Base-by-base conservation (phyloP, 1,140 invertebrate species). In the Neodiprion virginianus region DNA sequence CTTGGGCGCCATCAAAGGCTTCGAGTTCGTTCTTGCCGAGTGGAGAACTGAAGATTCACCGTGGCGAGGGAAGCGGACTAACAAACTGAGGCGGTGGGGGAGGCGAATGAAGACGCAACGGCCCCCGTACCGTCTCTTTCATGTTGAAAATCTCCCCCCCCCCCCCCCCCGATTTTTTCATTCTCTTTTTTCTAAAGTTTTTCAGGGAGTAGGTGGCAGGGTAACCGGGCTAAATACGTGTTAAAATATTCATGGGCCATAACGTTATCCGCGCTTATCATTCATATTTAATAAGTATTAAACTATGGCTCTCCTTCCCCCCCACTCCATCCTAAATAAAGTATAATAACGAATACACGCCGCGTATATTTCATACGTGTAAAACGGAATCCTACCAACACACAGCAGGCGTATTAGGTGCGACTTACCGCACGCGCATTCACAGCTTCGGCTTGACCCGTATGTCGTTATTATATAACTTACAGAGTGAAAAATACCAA, bases 231-330 rank as follows among this genome's bases (percentile, higher is more conserved):
- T 61, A 61, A 61, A 61, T 61, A 61, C 53, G 53, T 61, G 53
- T 69, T 69, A 23, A 69, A 21, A 69, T 69, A 69, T 69, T 69
- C 67, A 69, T 69, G 67, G 67, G 11, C 17, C 10, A 23, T 40
- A 12, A 23, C 67, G 10, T 69, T 23, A 69, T 69, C 67, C 23
- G 53, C 53, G 12, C 12, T 11, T 69, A 69, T 69, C n/a, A 69
- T 69, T 69, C 67, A 69, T 69, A 69, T 69, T 69, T 69, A 47
- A 69, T 69, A 21, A 47, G 40, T 47, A 47, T 21, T 69, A 69
- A 69, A 21, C 67, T 69, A 5, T 47, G 8, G 53, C 11, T 40
- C 28, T 40, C 28, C 28, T 40, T 40, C 28, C 5, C 28, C 5
- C 28, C 0, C 28, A 40, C 28, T 40, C 28, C 28, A 40, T 40